Conservation (phyloP, 2,888 invertebrate species). For the Adelphocoris suturalis region DNA sequence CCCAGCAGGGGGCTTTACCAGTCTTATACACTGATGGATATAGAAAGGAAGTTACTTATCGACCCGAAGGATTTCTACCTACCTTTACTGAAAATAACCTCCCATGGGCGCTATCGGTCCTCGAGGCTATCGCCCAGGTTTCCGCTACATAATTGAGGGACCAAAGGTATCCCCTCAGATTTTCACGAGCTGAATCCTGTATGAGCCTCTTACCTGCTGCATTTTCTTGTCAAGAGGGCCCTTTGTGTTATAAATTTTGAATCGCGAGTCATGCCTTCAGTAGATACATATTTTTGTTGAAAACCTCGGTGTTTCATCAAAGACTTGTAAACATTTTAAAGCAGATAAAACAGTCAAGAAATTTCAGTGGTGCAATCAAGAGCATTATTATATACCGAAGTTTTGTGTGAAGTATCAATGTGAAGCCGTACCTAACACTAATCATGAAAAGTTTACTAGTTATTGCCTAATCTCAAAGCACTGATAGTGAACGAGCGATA, state of each 20-base stretch:
- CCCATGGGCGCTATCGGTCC: conserved; percentile 70
- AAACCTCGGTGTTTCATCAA: too few relatives aligned
- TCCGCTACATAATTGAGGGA: conserved; percentile 50
- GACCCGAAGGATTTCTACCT: conserved; percentile 62
- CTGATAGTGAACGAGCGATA: too few relatives aligned
- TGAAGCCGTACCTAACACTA: too few relatives aligned
- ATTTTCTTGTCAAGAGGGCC: background rate
- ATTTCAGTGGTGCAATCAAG: too few relatives aligned
- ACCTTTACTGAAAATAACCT: conserved; percentile 60
- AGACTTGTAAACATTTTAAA: too few relatives aligned
- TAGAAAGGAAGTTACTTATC: conserved; percentile 72
- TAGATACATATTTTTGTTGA: too few relatives aligned
- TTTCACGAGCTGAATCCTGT: conserved; percentile 41
- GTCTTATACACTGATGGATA: conserved; percentile 74
- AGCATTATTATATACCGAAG: too few relatives aligned
- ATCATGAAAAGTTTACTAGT: too few relatives aligned
- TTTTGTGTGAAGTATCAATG: too few relatives aligned
- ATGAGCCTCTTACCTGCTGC: background rate
- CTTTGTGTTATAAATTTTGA: background rate
- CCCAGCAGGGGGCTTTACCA: conserved; percentile 73
- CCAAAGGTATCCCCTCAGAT: conserved; percentile 50
- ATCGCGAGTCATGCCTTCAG: too few relatives aligned
- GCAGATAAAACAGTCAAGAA: too few relatives aligned
- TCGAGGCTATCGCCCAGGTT: conserved; percentile 60
- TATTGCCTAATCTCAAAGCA: too few relatives aligned